A percentile compares a stretch with the other conserved stretches of the same genome.
Conservation (phyloP, 2,888 invertebrate species). For the Apotomis betuletana region DNA sequence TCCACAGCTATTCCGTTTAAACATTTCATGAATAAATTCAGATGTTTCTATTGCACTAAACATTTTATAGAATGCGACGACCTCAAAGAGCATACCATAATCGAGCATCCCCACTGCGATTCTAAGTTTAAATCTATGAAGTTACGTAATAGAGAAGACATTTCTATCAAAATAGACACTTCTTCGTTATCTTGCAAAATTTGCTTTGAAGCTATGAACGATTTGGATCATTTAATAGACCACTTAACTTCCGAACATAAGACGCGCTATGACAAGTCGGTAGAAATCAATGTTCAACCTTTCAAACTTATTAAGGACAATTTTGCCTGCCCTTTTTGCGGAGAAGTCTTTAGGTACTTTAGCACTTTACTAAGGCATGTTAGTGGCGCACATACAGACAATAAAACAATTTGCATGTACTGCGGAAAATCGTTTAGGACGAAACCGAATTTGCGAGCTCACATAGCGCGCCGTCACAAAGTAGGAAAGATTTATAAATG, state of each 20-base stretch:
- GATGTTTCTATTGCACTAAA: constrained; percentile 73
- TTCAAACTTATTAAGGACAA: constrained; percentile 63
- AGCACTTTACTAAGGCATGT: constrained; percentile 63
- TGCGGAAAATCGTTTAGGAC: constrained; percentile 67
- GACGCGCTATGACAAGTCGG: constrained; percentile 54
- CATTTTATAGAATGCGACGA: constrained; percentile 65
- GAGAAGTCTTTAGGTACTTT: constrained; percentile 61
- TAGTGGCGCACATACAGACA: constrained; percentile 61
- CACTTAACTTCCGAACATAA: constrained; percentile 62
- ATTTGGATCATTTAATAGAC: constrained; percentile 56
- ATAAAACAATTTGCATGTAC: constrained; percentile 65
- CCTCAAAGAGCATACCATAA: constrained; percentile 63
- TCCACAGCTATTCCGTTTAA: constrained; percentile 73
- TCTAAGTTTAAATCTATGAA: constrained; percentile 63
- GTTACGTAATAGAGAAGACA: constrained; percentile 63
- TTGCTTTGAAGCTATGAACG: constrained; percentile 55
- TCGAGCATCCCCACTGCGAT: constrained; percentile 67
- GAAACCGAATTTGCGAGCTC: constrained; percentile 64
- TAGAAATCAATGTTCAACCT: constrained; percentile 57
- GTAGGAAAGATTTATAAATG: constrained; percentile 57
- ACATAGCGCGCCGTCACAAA: constrained; percentile 60
- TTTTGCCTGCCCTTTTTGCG: constrained; percentile 66
- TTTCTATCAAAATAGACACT: constrained; percentile 68
- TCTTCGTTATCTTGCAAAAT: constrained; percentile 63
- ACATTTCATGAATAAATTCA: constrained; percentile 65